phyloP scores from a whole-genome alignment of 2,888 invertebrate genomes.

The Eupithecia subfuscata region DNA sequence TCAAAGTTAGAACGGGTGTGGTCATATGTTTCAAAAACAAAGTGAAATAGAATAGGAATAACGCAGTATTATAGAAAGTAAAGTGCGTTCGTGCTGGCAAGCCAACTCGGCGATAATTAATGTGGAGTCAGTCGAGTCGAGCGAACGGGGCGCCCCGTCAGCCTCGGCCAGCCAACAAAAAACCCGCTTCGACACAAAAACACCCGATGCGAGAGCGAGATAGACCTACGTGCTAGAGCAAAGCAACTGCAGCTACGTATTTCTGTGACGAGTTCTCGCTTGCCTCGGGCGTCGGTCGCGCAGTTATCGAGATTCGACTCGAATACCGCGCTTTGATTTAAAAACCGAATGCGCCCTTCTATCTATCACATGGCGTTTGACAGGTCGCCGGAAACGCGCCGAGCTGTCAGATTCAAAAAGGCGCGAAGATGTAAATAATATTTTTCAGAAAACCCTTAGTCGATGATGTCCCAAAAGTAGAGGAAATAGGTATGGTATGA shows the following conservation, averaged over 20 bases:
- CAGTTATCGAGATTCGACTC: conserved; percentile 76
- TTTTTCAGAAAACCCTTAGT: conserved; percentile 44
- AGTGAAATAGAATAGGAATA: conserved; percentile 44
- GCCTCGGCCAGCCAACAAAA: conserved; percentile 76
- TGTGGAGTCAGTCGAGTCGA: conserved; percentile 76
- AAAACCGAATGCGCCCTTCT: conserved; percentile 83
- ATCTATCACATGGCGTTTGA: conserved; percentile 84
- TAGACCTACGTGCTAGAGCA: conserved; percentile 59
- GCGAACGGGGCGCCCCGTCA: conserved; percentile 73
- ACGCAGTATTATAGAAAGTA: conserved; percentile 78
- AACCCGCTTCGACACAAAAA: conserved; percentile 83
- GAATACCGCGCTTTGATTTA: conserved; percentile 82
- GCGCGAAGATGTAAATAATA: conserved; percentile 66
- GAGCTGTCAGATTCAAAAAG: conserved; percentile 80
- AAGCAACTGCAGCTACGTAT: conserved; percentile 71
- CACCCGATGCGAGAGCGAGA: conserved; percentile 74
- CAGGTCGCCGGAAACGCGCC: conserved; percentile 79
- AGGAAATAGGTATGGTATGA: conserved; percentile 41
- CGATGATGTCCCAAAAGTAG: conserved; percentile 38
- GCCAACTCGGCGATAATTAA: conserved; percentile 81
- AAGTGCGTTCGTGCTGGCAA: conserved; percentile 75
- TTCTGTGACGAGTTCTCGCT: conserved; percentile 80
- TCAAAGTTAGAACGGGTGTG: neutral
- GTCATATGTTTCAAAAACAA: neutral
- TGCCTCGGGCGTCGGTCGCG: conserved; percentile 75